Base-by-base conservation (phyloP, 1,140 invertebrate species). In the Drosophila kurseongensis region DNA sequence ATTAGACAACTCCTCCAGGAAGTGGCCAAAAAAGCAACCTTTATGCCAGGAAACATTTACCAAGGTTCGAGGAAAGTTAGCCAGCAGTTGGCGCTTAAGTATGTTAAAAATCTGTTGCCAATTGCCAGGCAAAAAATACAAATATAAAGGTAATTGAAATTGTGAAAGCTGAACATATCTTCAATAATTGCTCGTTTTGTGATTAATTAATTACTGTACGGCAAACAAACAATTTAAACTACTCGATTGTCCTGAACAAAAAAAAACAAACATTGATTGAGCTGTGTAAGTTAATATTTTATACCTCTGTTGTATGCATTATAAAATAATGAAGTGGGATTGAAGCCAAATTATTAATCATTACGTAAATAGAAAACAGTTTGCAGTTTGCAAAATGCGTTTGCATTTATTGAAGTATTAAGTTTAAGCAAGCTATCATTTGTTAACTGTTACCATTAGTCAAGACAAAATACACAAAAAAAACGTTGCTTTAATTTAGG, bases 1-100 rank as follows among this genome's bases (percentile, higher is more conserved):
- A 81, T 83, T 84, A 84, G 54, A 48, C 61, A 78, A 58, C 4
- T 40, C 27, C 68, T 52, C 35, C 35, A 65, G 59, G 14, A 61
- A 55, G 66, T 41, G 27, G 42, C n/a, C 38, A 23, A 36, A 55
- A 61, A 56, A 36, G 48, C 13, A 29, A 40, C 27, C 41, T 55
- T 55, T 56, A 16, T 36, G 8, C 41, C 23, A 55, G 14, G 14
- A 29, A 41, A 14, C 12, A 13, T 13, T 10, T 32, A 8, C 9
- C 5, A 13, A 14, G 16, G 0, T 4, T 41, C 8, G 59, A 16
- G 16, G 51, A 16, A 13, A 18, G 29, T n/a, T 29, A 12, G n/a
- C 7, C 0, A 40, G 38, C 12, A 13, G 9, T 14, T 5, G 0
- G 0, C 32, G 13, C n/a, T 23, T 55, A 27, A 38, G 27, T 27